Conservation (phyloP, 2,888 invertebrate genomes). For the Euplexia lucipara region DNA sequence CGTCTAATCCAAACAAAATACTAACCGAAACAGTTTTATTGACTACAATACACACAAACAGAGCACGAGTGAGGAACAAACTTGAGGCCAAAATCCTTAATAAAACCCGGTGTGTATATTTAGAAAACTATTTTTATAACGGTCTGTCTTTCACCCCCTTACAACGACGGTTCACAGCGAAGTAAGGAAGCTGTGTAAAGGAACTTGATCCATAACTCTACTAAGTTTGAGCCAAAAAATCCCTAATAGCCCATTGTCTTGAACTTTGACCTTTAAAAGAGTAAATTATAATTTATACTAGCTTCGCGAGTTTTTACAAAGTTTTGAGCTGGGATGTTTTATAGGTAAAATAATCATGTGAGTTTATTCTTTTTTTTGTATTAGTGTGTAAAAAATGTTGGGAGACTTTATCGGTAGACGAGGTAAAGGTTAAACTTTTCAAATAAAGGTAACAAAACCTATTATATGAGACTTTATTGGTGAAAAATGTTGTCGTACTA, state of each 20-base stretch:
- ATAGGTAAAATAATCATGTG: slow-evolving; percentile 15
- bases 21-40: slow-evolving; percentile 48
- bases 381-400: background rate
- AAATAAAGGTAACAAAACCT: background rate
- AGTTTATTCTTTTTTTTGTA: background rate
- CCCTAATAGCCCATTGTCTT: slow-evolving; percentile 59
- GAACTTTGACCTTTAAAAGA: slow-evolving; percentile 59
- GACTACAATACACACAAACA: slow-evolving; percentile 53
- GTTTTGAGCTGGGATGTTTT: slow-evolving; percentile 38
- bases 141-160: slow-evolving; percentile 60
- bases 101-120: slow-evolving; percentile 61
- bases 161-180: slow-evolving; percentile 29
- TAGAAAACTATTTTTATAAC: slow-evolving; percentile 69
- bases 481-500: no score
- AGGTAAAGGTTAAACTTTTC: background rate
- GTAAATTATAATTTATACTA: slow-evolving; percentile 58
- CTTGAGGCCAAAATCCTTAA: slow-evolving; percentile 62
- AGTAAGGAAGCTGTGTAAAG: slow-evolving; percentile 35
- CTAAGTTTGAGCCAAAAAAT: slow-evolving; percentile 59
- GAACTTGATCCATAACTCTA: slow-evolving; percentile 57
- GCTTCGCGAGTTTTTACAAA: slow-evolving; percentile 36
- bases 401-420: background rate
- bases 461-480: no score
- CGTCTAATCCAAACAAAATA: slow-evolving; percentile 10
- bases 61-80: slow-evolving; percentile 47